These are phyloP conservation scores for Oryctolagus cuniculus DNA, from an alignment of 2,113 vertebrate species.

Conservation along the genomic window DNA sequence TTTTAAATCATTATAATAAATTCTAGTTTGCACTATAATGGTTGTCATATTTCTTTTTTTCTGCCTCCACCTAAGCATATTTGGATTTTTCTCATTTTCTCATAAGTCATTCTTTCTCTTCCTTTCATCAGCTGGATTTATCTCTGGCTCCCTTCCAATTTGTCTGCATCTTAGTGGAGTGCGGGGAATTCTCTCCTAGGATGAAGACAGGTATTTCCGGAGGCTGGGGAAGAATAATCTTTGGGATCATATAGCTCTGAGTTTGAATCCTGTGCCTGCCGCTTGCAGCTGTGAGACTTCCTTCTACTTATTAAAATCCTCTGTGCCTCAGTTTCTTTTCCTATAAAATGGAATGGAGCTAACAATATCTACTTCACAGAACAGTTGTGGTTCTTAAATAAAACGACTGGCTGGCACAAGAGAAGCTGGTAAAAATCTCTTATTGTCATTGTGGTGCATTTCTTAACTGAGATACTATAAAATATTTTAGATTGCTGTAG, in stretches of 20 bases:
- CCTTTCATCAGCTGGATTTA: constrained; percentile 64
- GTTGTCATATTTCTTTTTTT: constrained; percentile 45
- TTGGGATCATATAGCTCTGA: neutral
- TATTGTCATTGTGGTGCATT: neutral
- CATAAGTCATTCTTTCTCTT: constrained; percentile 40
- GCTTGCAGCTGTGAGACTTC: neutral
- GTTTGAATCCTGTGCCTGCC: constrained; percentile 23
- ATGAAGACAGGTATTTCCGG: constrained; percentile 13
- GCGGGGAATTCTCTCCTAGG: neutral
- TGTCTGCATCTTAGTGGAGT: neutral
- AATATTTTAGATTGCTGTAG: neutral
- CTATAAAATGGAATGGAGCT: neutral
- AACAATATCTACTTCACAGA: neutral
- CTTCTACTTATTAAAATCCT: neutral
- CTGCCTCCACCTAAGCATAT: neutral
- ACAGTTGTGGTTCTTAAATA: neutral
- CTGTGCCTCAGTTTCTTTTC: neutral
- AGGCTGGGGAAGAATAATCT: neutral
- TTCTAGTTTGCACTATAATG: constrained; percentile 51
- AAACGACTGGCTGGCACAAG: neutral
- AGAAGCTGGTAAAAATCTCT: neutral
- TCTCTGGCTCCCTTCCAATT: constrained; percentile 65
- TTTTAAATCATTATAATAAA: constrained; percentile 60
- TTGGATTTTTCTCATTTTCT: constrained; percentile 66
- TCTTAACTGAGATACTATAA: neutral